Evolutionary conservation across 2,888 invertebrate species (phyloP), one percentile per base, ranked within the genome.

Genomic region (Arge pagana): DNA sequence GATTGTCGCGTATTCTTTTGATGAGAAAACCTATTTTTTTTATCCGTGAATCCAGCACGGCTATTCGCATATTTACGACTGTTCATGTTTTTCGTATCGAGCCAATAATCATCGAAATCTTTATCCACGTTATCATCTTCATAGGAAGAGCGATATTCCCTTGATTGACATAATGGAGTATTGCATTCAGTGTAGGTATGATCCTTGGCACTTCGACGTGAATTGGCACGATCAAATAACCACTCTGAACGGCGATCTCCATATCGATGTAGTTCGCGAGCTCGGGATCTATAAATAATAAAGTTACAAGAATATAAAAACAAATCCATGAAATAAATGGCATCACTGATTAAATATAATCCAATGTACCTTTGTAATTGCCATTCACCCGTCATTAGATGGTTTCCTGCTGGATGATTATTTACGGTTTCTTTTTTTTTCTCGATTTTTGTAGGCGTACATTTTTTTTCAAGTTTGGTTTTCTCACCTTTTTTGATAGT

Each of bases 151-250:
- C n/a, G n/a, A n/a, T n/a, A n/a, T n/a, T n/a, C n/a, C n/a, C n/a
- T n/a, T n/a, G n/a, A n/a, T n/a, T n/a, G n/a, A n/a, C n/a, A n/a
- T n/a, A n/a, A n/a, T n/a, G n/a, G n/a, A n/a, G n/a, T n/a, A n/a
- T n/a, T n/a, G n/a, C n/a, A n/a, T n/a, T n/a, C n/a, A n/a, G n/a
- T n/a, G n/a, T n/a, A n/a, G 23, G 28, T 37, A 35, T 40, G 21
- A 8, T 11, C 40, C 42, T 55, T 54, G 43, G 54, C 50, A 13
- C 43, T 30, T 31, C 45, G 53, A 15, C 61, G 57, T 31, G 49
- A 57, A 53, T 58, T 54, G 49, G 61, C 61, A 52, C 61, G 59
- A 37, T 53, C 55, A 53, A 59, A 58, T 50, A 57, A 59, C 59
- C 61, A 59, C 48, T 58, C 57, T 36, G 54, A 54, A 52, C 57